Conservation (phyloP, 2,113 vertebrate species). For the Ellobius talpinus region DNA sequence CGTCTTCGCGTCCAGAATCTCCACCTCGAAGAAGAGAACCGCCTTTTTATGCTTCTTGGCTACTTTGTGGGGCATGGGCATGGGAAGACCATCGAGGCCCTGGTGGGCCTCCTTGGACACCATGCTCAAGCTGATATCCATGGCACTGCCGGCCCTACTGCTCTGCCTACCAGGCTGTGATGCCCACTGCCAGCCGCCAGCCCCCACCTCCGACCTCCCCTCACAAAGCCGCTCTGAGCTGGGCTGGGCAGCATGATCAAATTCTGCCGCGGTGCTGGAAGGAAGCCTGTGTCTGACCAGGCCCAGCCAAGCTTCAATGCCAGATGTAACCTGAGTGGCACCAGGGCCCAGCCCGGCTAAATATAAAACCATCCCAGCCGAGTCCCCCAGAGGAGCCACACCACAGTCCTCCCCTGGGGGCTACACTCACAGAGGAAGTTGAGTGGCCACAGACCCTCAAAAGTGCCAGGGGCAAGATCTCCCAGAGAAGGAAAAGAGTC, state of each 20-base stretch:
- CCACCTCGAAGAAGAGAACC: constrained; percentile 98
- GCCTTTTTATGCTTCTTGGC: constrained; percentile 93
- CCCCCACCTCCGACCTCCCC: constrained; percentile 72
- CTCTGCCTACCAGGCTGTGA: constrained; percentile 37
- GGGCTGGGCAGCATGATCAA: constrained; percentile 58
- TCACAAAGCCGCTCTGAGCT: constrained; percentile 4
- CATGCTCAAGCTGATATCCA: constrained; percentile 89
- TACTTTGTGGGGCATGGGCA: constrained; percentile 85
- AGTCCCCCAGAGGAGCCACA: not conserved
- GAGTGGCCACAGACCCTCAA: not conserved
- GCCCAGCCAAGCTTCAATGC: constrained; percentile 59
- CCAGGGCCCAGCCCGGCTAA: constrained; percentile 56
- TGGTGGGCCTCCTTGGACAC: constrained; percentile 87
- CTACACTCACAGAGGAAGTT: not conserved
- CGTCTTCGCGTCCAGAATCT: constrained; percentile 96
- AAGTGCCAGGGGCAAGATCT: not conserved
- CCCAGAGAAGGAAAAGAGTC: too few species aligned
- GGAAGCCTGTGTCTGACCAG: constrained; percentile 70
- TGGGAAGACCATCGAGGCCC: constrained; percentile 25
- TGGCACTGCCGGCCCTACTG: not conserved
- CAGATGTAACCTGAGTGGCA: constrained; percentile 81
- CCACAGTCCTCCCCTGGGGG: not conserved
- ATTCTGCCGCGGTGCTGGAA: constrained; percentile 76
- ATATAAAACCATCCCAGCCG: constrained; percentile 71
- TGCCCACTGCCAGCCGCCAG: constrained; percentile 57